Evolutionary conservation across 2,797 vertebrate species (phyloP).

Genomic region (Eremophila alpestris): DNA sequence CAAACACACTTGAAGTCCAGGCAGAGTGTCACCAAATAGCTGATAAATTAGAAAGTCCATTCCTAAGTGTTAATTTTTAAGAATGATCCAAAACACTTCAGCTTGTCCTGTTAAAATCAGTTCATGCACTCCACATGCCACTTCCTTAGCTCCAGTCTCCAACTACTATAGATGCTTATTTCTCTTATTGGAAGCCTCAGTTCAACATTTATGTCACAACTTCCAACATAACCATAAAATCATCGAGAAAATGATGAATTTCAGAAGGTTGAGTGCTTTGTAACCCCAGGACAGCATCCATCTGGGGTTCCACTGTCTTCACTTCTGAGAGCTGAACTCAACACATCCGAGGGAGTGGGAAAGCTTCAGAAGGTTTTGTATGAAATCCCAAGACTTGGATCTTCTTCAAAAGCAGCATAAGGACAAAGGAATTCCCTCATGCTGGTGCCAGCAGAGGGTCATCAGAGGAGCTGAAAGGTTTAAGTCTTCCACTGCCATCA

Average conservation of each 20-base stretch:
- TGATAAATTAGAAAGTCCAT: neutral
- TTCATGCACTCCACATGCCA: neutral
- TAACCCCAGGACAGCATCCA: neutral
- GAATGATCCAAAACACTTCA: neutral
- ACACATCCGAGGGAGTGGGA: neutral
- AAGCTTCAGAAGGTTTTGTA: conserved; percentile 10
- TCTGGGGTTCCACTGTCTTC: neutral
- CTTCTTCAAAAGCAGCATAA: conserved; percentile 44
- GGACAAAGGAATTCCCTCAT: conserved; percentile 50
- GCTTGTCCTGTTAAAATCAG: neutral
- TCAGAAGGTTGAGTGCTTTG: neutral
- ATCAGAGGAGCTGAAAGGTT: conserved; percentile 56
- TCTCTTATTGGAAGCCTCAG: neutral
- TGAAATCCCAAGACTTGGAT: conserved; percentile 39
- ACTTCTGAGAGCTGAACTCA: conserved; percentile 10
- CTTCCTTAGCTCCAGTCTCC: neutral
- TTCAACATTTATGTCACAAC: neutral
- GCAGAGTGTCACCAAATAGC: neutral
- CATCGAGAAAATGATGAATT: neutral
- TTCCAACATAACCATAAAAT: neutral
- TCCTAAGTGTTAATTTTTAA: neutral
- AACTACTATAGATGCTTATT: neutral
- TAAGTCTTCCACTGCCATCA: conserved; percentile 30
- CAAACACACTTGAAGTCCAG: neutral
- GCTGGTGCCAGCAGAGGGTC: conserved; percentile 61